Conservation (phyloP, 2,888 invertebrate species). For the Biston stratarius region DNA sequence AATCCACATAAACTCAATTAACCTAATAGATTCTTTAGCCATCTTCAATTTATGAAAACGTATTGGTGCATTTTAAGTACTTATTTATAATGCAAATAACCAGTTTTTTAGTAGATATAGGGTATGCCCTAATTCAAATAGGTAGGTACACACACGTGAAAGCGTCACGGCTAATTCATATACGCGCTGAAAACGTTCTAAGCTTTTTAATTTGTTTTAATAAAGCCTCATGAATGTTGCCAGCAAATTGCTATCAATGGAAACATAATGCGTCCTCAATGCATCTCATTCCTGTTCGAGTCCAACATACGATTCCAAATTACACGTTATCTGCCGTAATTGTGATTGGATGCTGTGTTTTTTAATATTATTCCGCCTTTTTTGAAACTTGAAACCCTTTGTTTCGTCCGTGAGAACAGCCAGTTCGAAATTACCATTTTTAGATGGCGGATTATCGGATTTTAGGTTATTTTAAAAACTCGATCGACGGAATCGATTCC, state of each 20-base stretch:
- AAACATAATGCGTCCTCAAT: conserved; percentile 47
- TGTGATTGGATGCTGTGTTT: conserved; percentile 80
- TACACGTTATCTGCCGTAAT: conserved; percentile 70
- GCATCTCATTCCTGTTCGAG: conserved; percentile 56
- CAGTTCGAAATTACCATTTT: conserved; percentile 83
- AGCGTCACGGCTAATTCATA: no score
- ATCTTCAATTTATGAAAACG: no score
- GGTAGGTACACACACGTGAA: no score
- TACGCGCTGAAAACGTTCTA: no score
- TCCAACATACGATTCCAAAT: conserved; percentile 66
- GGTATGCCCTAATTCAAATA: no score
- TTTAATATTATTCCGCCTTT: conserved; percentile 66
- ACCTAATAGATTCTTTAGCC: no score
- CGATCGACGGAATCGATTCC: conserved; percentile 65
- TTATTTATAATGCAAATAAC: no score
- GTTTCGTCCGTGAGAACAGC: conserved; percentile 81
- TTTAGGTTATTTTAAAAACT: conserved; percentile 65
- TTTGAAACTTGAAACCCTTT: conserved; percentile 73
- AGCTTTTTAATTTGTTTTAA: not conserved
- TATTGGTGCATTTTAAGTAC: no score
- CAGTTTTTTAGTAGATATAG: no score
- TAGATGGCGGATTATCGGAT: conserved; percentile 81
- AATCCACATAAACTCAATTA: no score
- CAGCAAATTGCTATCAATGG: conserved; percentile 41
- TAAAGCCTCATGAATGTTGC: conserved; percentile 13